Evolutionary conservation across 2,113 vertebrate species (phyloP), one percentile per base, ranked within the genome.

Genomic region (Odocoileus virginianus): DNA sequence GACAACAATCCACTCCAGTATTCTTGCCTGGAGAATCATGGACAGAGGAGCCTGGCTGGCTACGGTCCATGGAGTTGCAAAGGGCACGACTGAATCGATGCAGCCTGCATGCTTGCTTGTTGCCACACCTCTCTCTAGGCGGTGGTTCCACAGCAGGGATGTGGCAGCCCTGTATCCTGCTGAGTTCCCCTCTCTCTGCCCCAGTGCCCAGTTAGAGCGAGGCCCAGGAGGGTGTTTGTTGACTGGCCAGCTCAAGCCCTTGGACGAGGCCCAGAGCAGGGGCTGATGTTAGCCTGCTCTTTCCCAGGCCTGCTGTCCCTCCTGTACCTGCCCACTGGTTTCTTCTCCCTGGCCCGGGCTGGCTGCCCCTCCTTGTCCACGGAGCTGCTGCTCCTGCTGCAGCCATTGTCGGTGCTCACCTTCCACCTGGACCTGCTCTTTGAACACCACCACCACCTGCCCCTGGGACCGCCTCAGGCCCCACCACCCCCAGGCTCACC

Each of bases 341-440:
- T 99, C 98, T 98, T 99, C 1, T 97, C 98, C 10, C 89, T 99
- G 97, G 98, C 99, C 5, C 99, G 98, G 79, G 98, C 98, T 3
- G 95, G 98, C 30, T 98, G 98, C 3, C 98, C 98, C 0, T 97
- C 98, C 43, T 98, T 99, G 0, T 98, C 98, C 0, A 98, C 99
- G 0, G 99, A 99, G 50, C 96, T 99, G 74, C 97, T 99, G 87
- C 98, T 99, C 36, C 99, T 99, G 82, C 96, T 99, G 88, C 99
- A 99, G 85, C 99, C 99, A 0, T 92, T 99, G 45, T 99, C 99
- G 0, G 99, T 99, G 92, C 98, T 99, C 78, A 99, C 98, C 27
- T 99, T 99, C 96, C 99, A 99, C 96, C 98, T 99, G 23, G 99
- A 99, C 95, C 97, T 99, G 90, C 99, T 99, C 85, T 99, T 99